phyloP scores from a whole-genome alignment of 2,113 vertebrate genomes.

The Zosterops lateralis region DNA sequence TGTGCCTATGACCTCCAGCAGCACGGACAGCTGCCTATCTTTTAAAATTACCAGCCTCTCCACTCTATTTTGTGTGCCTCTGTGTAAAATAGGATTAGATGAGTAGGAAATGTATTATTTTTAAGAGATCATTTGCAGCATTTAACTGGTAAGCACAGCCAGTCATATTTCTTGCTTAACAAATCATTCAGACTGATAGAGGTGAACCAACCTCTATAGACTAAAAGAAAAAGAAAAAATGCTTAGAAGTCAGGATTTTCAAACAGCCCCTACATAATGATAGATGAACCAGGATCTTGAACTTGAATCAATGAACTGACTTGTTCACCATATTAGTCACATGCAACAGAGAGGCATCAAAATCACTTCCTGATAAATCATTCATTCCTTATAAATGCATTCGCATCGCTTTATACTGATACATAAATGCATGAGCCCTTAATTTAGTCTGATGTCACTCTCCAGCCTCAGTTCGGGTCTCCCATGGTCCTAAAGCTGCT shows the following conservation, averaged over 20 bases:
- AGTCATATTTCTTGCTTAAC: constrained; percentile 5
- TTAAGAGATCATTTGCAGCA: neutral
- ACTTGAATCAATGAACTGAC: constrained; percentile 18
- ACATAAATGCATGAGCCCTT: constrained; percentile 68
- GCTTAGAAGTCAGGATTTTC: constrained; percentile 25
- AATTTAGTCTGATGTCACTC: constrained; percentile 73
- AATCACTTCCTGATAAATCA: constrained; percentile 60
- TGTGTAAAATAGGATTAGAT: constrained; percentile 13
- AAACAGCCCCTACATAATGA: neutral
- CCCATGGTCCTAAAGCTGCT: neutral
- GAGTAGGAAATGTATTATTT: neutral
- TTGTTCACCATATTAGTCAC: constrained; percentile 38
- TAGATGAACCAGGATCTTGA: neutral
- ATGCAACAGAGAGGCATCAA: constrained; percentile 27
- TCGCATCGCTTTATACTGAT: constrained; percentile 34
- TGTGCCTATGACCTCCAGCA: constrained; percentile 3
- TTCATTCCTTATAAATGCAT: constrained; percentile 56
- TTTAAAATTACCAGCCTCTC: constrained; percentile 17
- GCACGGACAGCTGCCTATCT: constrained; percentile 34
- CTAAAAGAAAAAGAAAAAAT: neutral
- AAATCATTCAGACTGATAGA: neutral
- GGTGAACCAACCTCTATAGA: neutral
- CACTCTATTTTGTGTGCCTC: neutral
- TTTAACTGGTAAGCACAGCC: neutral
- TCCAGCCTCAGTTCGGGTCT: neutral